Conservation (phyloP, 2,113 vertebrate genomes). For the Seriola quinqueradiata region DNA sequence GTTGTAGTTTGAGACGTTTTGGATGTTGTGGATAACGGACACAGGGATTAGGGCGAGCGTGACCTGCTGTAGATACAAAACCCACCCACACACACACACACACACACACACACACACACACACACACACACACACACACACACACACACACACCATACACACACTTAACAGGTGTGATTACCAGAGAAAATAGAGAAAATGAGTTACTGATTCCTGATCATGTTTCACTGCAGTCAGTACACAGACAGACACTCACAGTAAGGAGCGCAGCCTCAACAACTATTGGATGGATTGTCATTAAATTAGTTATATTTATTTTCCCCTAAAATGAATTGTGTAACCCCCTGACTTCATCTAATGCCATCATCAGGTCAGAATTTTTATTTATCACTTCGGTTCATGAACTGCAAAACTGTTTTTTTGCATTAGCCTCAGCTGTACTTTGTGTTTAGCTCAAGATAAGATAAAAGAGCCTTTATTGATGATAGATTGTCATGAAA, state of each 20-base stretch:
- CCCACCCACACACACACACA: constrained; percentile 12
- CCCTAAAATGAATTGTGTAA: background rate
- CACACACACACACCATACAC: too few species aligned
- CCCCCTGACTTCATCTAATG: too few species aligned
- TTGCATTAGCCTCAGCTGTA: too few species aligned
- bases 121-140: background rate
- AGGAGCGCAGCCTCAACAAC: constrained; percentile 7
- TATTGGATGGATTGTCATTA: background rate
- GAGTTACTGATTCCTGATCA: constrained; percentile 49
- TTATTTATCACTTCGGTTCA: too few species aligned
- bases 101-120: too few species aligned
- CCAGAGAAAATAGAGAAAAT: too few species aligned
- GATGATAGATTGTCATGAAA: too few species aligned
- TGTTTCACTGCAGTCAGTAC: constrained; percentile 27
- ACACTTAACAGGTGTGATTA: too few species aligned
- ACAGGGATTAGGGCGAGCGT: constrained; percentile 33
- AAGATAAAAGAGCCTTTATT: too few species aligned
- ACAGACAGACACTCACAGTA: constrained; percentile 39
- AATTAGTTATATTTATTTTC: background rate
- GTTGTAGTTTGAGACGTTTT: constrained; percentile 63
- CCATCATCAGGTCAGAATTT: too few species aligned
- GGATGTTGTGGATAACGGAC: constrained; percentile 23
- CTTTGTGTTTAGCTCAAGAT: too few species aligned
- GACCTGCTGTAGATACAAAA: constrained; percentile 31
- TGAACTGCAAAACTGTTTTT: too few species aligned